Evolutionary conservation across 1,140 invertebrate species (phyloP).

Genomic region (Epicauta chinensis): DNA sequence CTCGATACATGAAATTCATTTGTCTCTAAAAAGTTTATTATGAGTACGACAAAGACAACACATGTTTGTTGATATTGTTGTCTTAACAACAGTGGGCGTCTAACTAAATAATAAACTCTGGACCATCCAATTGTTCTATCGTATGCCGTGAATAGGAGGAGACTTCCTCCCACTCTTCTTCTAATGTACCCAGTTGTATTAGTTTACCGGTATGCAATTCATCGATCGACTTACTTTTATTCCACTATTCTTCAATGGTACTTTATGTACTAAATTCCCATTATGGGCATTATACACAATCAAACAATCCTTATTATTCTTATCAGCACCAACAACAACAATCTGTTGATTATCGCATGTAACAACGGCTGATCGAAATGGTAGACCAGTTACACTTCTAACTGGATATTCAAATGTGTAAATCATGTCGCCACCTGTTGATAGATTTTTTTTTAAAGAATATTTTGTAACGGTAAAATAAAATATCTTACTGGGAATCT

Average conservation of each 20-base stretch:
- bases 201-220: too few species aligned
- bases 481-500: constrained; percentile 57
- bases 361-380: constrained; percentile 66
- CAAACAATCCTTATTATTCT: constrained; percentile 74
- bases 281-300: constrained; percentile 78
- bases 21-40: too few species aligned
- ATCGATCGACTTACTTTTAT: constrained; percentile 62
- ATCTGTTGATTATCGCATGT: constrained; percentile 76
- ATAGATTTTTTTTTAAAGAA: neutral
- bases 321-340: constrained; percentile 73
- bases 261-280: constrained; percentile 73
- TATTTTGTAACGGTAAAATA: neutral
- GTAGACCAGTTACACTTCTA: constrained; percentile 56
- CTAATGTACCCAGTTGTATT: too few species aligned
- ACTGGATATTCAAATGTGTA: constrained; percentile 77
- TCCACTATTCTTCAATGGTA: constrained; percentile 55
- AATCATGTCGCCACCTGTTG: constrained; percentile 61
- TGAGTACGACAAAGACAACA: too few species aligned
- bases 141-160: too few species aligned
- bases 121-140: too few species aligned
- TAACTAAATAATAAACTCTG: too few species aligned
- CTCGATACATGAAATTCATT: too few species aligned
- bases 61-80: too few species aligned
- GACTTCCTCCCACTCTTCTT: too few species aligned
- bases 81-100: too few species aligned